These are phyloP conservation scores for Pseudoatta argentina DNA, from an alignment of 1,140 invertebrate genomes.

Conservation along the genomic window DNA sequence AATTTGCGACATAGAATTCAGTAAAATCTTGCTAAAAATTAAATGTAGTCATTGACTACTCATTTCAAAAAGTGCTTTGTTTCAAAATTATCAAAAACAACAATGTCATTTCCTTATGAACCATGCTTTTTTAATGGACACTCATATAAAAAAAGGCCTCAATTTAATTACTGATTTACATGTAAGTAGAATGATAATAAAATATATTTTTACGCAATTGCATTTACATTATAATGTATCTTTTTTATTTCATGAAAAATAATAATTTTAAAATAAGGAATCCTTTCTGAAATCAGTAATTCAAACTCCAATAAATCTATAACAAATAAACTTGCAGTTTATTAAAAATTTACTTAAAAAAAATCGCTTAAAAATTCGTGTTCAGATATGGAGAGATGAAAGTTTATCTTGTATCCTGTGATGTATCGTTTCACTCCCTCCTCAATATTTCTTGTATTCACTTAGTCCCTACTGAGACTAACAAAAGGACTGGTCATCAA, in stretches of 20 bases:
- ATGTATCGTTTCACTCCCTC: neutral
- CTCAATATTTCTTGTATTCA: conserved; percentile 19
- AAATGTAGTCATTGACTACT: neutral
- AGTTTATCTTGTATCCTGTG: neutral
- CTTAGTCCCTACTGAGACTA: conserved; percentile 28
- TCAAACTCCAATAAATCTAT: neutral
- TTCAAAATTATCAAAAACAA: neutral
- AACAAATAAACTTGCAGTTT: neutral
- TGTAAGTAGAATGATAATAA: conserved; percentile 3
- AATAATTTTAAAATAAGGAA: neutral
- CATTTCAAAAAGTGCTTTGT: neutral
- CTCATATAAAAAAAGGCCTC: neutral
- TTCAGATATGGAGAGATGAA: neutral
- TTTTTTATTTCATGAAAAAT: too few species aligned
- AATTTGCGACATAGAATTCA: neutral
- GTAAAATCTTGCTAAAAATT: neutral
- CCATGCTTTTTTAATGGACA: neutral
- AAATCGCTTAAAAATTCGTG: neutral
- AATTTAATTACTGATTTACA: neutral
- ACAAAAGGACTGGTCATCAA: conserved; percentile 70
- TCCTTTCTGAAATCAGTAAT: neutral
- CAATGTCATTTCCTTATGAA: neutral
- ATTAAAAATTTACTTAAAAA: neutral
- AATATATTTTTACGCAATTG: neutral
- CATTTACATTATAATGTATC: neutral